Evolutionary conservation across 2,888 invertebrate species (phyloP).

Genomic region (Thumatha senex): DNA sequence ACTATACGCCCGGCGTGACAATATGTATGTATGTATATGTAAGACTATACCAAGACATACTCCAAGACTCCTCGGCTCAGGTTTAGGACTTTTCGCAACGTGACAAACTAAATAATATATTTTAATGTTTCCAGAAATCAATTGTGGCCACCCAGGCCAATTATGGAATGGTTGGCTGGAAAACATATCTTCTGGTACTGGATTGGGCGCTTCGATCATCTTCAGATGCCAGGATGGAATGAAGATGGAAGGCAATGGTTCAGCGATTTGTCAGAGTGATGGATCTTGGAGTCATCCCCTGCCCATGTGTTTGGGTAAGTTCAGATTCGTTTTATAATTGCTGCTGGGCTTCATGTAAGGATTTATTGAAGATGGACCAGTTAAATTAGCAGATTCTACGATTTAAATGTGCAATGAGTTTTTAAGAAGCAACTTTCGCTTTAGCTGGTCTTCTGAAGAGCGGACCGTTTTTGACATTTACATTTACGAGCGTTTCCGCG

Average conservation of each 20-base stretch:
- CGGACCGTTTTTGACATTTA: no score
- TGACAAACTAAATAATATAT: no score
- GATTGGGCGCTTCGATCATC: constrained; percentile 95
- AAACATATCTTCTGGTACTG: constrained; percentile 94
- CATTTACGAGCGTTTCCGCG: no score
- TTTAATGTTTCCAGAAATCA: constrained; percentile 91
- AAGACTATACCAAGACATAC: no score
- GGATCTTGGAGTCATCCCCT: constrained; percentile 97
- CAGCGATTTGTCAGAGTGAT: constrained; percentile 96
- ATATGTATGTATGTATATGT: no score
- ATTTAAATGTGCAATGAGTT: no score
- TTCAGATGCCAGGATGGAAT: constrained; percentile 97
- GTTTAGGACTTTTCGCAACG: no score
- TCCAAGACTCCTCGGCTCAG: no score
- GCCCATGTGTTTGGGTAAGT: constrained; percentile 93
- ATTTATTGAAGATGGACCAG: background rate
- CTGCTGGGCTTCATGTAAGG: background rate
- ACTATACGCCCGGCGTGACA: no score
- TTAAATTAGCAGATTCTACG: no score
- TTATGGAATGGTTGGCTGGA: constrained; percentile 98
- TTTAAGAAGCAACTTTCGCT: no score
- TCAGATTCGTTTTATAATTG: background rate
- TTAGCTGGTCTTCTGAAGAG: no score
- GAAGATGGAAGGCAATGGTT: constrained; percentile 93
- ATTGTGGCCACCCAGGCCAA: constrained; percentile 96